Base-by-base conservation (phyloP, 2,888 invertebrate species). In the Cataglyphis cursor region DNA sequence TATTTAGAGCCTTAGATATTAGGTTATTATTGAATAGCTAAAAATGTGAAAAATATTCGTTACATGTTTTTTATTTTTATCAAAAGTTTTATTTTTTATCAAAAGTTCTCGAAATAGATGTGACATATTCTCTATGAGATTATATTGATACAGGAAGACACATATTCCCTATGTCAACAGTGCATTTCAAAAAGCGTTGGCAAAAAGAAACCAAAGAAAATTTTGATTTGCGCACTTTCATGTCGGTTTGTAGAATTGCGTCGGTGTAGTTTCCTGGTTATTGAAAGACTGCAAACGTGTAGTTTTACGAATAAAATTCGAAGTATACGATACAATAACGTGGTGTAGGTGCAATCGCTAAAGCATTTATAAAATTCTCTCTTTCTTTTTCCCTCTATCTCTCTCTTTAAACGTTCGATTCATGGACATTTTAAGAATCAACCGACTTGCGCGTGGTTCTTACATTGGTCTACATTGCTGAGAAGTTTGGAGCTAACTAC, bases 291-390 rank as follows among this genome's bases (percentile, higher is more conserved):
- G 35, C 65, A 12, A 31, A 54, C 28, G 59, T 54, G 44, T 35
- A 68, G 81, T 75, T 66, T 64, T 51, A 64, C 35, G 62, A 44
- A 73, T 66, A 70, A 82, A 87, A 87, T 87, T 88, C 82, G 68
- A 54, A 61, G 68, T 87, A 83, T 54, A 57, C 78, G 31, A 35
- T 64, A 73, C 31, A 62, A 73, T 18, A 70, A 48, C 28, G 21
- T 35, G 24, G n/a, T 31, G 57, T 21, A 6, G 3, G 12, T 44
- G 59, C 78, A 80, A 80, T 80, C 59, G 35, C 44, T 72, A 21
- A 48, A 72, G 12, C 24, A 80, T 80, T 80, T 80, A 80, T 72
- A 61, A 78, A 80, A 35, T 80, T 80, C 44, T 31, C 28, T 72
- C 51, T n/a, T n/a, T 51, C n/a, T 48, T n/a, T 18, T 48, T 2